Evolutionary conservation across 2,797 vertebrate species (phyloP).

Genomic region (Parotocinclus haroldoi): DNA sequence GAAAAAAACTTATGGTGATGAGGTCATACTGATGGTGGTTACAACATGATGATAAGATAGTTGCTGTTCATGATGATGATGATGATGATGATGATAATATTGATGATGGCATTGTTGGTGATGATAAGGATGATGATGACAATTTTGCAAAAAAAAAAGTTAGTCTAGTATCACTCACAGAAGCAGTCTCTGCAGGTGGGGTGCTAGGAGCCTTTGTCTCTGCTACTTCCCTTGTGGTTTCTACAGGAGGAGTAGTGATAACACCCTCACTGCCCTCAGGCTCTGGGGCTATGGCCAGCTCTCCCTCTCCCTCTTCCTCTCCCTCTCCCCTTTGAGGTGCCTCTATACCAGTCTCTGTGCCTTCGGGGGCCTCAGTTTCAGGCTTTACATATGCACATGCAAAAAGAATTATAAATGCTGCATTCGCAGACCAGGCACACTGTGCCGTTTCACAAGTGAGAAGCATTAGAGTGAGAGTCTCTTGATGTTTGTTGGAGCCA

Average conservation of each 20-base stretch:
- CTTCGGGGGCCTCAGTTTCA: constrained; percentile 48
- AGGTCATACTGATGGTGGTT: not conserved
- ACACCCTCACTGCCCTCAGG: constrained; percentile 20
- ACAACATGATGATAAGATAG: not conserved
- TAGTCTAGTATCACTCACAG: constrained; percentile 62
- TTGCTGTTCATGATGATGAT: constrained; percentile 11
- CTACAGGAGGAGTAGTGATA: constrained; percentile 31
- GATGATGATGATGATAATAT: constrained; percentile 4
- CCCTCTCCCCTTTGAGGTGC: constrained; percentile 21
- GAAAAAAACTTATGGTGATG: not conserved
- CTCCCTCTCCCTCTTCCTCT: constrained; percentile 7
- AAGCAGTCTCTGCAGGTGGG: constrained; percentile 50
- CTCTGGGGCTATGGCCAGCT: constrained; percentile 23
- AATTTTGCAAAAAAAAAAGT: constrained; percentile 2
- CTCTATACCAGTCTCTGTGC: constrained; percentile 36
- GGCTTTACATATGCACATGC: constrained; percentile 57
- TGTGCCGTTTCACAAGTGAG: not conserved
- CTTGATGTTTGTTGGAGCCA: not conserved
- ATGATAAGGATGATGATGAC: constrained; percentile 11
- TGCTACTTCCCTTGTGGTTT: constrained; percentile 26
- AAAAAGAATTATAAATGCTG: constrained; percentile 23
- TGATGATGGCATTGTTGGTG: constrained; percentile 1
- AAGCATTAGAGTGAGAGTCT: not conserved
- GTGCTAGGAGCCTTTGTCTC: constrained; percentile 35
- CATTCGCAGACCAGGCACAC: not conserved